Conservation (phyloP, 2,797 vertebrate species). For the Alectoris magna region DNA sequence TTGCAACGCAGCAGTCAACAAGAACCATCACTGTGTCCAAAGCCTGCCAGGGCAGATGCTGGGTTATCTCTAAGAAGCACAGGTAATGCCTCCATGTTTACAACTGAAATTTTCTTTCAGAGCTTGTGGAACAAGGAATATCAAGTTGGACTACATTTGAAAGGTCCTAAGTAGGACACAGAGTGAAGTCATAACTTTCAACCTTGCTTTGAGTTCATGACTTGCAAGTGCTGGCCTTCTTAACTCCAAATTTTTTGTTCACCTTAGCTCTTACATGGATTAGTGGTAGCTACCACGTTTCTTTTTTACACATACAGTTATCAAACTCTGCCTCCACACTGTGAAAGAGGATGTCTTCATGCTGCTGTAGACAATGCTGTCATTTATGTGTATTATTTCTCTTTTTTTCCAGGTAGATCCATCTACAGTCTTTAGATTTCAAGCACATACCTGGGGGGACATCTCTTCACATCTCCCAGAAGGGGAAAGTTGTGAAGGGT, state of each 20-base stretch:
- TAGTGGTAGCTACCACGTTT: fast-evolving
- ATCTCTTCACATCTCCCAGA: not conserved
- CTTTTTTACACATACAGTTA: not conserved
- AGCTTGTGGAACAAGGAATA: not conserved
- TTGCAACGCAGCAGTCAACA: not conserved
- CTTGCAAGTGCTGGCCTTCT: not conserved
- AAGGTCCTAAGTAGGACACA: not conserved
- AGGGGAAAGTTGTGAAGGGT: not conserved
- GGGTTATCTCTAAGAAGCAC: not conserved
- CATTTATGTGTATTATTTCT: not conserved
- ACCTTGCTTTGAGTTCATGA: not conserved
- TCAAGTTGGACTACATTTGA: not conserved
- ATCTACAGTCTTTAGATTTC: not conserved
- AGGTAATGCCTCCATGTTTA: not conserved
- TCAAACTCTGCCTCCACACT: not conserved
- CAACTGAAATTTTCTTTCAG: not conserved
- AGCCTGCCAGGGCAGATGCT: not conserved
- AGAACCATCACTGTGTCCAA: not conserved
- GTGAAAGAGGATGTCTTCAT: not conserved
- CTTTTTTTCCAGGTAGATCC: not conserved
- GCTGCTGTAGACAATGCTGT: not conserved
- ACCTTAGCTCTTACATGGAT: not conserved
- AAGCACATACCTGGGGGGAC: not conserved
- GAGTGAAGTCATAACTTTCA: not conserved
- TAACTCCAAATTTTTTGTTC: not conserved